A percentile compares a stretch with the other conserved stretches of the same genome.
Conservation (phyloP, 2,113 vertebrate species). For the Takifugu bimaculatus region DNA sequence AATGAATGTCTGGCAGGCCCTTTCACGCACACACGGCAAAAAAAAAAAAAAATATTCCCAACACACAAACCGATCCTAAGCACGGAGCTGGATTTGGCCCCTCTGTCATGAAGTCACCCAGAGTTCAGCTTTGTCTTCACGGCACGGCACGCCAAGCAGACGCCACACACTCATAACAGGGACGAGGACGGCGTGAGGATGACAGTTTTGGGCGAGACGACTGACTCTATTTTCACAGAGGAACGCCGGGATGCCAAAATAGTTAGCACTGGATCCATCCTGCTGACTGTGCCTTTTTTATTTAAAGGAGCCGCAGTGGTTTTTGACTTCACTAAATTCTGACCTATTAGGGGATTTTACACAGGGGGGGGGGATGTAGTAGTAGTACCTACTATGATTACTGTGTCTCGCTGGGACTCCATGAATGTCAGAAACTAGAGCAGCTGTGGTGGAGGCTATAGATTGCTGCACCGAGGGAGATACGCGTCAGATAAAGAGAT, state of each 20-base stretch:
- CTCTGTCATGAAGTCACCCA: constrained; percentile 41
- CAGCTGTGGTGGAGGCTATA: constrained; percentile 55
- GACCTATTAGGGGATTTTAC: too few species aligned
- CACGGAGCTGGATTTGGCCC: constrained; percentile 37
- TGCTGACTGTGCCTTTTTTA: constrained; percentile 20
- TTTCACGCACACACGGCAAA: constrained; percentile 1
- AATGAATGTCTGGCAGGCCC: constrained; percentile 1
- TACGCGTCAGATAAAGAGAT: constrained; percentile 51
- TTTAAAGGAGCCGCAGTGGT: background rate
- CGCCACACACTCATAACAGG: constrained; percentile 30
- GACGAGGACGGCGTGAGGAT: constrained; percentile 26
- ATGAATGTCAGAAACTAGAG: constrained; percentile 51
- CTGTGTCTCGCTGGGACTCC: constrained; percentile 5
- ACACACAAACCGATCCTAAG: constrained; percentile 34
- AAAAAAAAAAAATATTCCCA: background rate
- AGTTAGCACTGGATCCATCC: constrained; percentile 20
- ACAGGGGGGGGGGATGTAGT: too few species aligned
- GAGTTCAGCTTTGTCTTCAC: constrained; percentile 61
- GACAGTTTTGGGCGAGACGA: constrained; percentile 11
- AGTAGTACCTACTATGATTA: too few species aligned
- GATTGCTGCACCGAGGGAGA: constrained; percentile 40
- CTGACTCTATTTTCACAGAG: constrained; percentile 41
- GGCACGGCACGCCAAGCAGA: constrained; percentile 44
- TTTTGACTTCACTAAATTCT: too few species aligned
- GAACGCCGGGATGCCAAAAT: constrained; percentile 20